Conservation (phyloP, 2,113 vertebrate species). For the Phaethornis superciliosus region DNA sequence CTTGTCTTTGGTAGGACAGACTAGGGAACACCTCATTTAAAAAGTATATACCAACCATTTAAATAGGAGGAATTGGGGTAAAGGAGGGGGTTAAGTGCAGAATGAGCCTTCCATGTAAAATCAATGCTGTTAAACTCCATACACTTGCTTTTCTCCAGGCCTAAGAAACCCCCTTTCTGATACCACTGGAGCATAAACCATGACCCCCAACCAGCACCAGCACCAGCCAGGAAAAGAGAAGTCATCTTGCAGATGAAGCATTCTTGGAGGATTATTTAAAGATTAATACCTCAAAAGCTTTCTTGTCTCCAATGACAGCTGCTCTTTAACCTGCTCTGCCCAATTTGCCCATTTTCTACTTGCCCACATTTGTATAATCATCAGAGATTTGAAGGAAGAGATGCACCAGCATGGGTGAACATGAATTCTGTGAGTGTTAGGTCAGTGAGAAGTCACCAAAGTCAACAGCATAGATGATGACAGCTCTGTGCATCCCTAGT, state of each 20-base stretch:
- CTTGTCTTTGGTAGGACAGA: background rate
- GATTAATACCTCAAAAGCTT: background rate
- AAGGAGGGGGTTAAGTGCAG: conserved; percentile 47
- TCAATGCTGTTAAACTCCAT: conserved; percentile 56
- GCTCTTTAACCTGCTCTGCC: background rate
- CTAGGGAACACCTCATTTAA: conserved; percentile 41
- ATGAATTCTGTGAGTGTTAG: fast-evolving
- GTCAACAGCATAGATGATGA: background rate
- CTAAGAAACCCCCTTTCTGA: background rate
- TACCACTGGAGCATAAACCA: background rate
- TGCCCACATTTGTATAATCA: background rate
- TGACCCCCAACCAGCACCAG: background rate
- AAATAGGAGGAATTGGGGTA: conserved; percentile 30
- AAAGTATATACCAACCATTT: conserved; percentile 39
- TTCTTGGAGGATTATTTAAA: background rate
- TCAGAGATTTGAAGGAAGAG: background rate
- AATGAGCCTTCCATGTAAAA: conserved; percentile 30
- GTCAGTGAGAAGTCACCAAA: background rate
- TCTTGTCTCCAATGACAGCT: fast-evolving
- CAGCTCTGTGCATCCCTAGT: background rate
- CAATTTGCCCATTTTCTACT: background rate
- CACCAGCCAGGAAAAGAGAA: background rate
- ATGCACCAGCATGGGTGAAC: background rate
- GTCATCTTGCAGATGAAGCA: background rate
- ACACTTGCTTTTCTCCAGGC: background rate